Evolutionary conservation across 2,888 invertebrate species (phyloP), one percentile per base, ranked within the genome.

Genomic region (Tenthredo amoena): DNA sequence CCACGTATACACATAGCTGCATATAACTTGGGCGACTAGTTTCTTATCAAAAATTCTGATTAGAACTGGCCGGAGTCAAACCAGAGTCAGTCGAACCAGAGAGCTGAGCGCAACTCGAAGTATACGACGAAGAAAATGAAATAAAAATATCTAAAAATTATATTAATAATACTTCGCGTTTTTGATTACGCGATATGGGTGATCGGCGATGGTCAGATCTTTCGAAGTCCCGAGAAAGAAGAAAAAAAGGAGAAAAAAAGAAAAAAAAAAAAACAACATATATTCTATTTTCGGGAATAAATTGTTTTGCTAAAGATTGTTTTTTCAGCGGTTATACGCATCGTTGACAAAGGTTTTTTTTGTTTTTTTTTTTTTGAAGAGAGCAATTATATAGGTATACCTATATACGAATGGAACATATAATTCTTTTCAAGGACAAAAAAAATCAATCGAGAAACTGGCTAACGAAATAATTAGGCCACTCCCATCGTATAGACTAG

Each of bases 391-490:
- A 31, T 68, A 15, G 15, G 12, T 62, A 68, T n/a, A n/a, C n/a
- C n/a, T n/a, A n/a, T 81, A 26, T 26, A 26, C 40, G 62, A 58
- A 43, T 62, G 81, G 40, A 81, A 62, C 55, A 74, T 34, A 81
- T 34, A 81, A 81, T 81, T 37, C 58, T 1, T 62, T 12, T 83
- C 83, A 83, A 83, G 83, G 83, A 83, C 68, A 65, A n/a, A 62
- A 26, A 26, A 26, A n/a, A 10, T 55, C 55, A 18, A 50, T 81
- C 58, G 40, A 68, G 62, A 18, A 62, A 62, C 40, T 58, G 68
- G 31, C 68, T 83, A 83, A 83, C 83, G 83, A 83, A 65, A 83
- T 83, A 83, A 83, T 83, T 83, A 68, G 83, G 55, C 68, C 65
- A 68, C 83, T 68, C 68, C 68, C 83, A 68, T 81, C 21, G 40